Percentiles rank a stretch among this genome's conserved stretches.
Evolutionary conservation across 2,113 vertebrate species (phyloP).

Genomic region (Dasyurus viverrinus): DNA sequence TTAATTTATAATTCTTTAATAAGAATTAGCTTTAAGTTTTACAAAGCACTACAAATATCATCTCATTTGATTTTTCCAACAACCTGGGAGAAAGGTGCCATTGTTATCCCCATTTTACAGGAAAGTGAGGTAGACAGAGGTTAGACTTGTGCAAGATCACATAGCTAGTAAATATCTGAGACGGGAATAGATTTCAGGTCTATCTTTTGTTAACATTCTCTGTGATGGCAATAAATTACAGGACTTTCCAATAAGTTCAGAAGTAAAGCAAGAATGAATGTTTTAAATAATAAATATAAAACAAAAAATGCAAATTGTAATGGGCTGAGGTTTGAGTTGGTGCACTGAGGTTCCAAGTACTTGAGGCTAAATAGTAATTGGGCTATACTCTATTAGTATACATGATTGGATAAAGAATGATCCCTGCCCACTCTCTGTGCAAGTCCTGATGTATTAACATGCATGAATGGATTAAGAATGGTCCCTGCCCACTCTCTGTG

Average conservation of each 20-base stretch:
- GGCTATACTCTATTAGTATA: too few species aligned
- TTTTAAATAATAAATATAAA: too few species aligned
- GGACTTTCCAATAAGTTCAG: neutral
- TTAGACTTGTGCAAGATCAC: neutral
- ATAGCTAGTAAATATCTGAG: neutral
- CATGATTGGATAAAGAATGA: too few species aligned
- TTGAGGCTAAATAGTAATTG: too few species aligned
- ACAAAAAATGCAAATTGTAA: too few species aligned
- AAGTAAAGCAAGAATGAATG: neutral
- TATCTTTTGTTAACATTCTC: neutral
- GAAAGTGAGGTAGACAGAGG: neutral
- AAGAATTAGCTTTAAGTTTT: neutral
- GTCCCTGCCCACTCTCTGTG: too few species aligned
- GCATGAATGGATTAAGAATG: too few species aligned
- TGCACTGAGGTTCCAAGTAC: too few species aligned
- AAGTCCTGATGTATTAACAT: too few species aligned
- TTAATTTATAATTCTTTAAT: neutral
- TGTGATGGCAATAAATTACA: neutral
- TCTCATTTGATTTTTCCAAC: neutral
- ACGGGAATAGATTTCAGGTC: neutral
- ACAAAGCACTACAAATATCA: neutral
- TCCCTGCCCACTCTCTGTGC: too few species aligned
- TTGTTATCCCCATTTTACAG: neutral
- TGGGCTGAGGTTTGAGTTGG: too few species aligned
- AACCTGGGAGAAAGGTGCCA: neutral